Percentiles rank a stretch among this genome's conserved stretches.
Conservation (phyloP, 1,140 invertebrate species). For the Anastrepha ludens region DNA sequence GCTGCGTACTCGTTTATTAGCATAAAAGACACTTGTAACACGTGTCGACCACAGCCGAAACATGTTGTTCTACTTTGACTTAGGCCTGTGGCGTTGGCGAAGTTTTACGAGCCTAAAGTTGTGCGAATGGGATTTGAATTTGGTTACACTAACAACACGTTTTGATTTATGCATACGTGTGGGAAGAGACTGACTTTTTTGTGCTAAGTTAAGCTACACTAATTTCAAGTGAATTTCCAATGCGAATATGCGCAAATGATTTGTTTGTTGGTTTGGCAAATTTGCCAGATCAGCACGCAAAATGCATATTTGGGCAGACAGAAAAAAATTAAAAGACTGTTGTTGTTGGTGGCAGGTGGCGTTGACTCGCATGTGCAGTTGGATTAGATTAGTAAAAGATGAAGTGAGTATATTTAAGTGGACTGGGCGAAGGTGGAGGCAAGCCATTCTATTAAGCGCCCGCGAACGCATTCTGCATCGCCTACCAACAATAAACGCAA, state of each 20-base stretch:
- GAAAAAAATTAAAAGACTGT: background rate
- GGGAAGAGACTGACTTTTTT: constrained; percentile 40
- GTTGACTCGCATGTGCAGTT: background rate
- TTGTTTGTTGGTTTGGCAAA: constrained; percentile 53
- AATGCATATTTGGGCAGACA: constrained; percentile 17
- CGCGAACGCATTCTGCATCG: background rate
- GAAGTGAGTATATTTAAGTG: background rate
- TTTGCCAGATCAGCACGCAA: constrained; percentile 51
- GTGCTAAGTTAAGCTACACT: constrained; percentile 28
- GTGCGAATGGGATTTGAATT: constrained; percentile 31
- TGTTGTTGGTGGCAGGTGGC: constrained; percentile 16
- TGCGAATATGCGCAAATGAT: constrained; percentile 24
- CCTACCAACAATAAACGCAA: background rate
- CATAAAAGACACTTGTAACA: constrained; percentile 27
- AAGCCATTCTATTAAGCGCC: background rate
- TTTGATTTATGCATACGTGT: constrained; percentile 49
- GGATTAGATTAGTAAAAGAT: constrained; percentile 5
- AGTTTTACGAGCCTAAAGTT: background rate
- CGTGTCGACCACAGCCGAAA: constrained; percentile 35
- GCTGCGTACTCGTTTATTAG: background rate
- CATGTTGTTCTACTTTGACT: constrained; percentile 41
- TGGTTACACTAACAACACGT: constrained; percentile 6
- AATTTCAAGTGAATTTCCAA: constrained; percentile 51
- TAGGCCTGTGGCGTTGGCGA: constrained; percentile 7
- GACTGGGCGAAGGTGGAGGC: background rate